Evolutionary conservation across 2,797 vertebrate genomes (phyloP), one percentile per base, ranked within the genome.

Genomic region (Zenarchopterus dispar): DNA sequence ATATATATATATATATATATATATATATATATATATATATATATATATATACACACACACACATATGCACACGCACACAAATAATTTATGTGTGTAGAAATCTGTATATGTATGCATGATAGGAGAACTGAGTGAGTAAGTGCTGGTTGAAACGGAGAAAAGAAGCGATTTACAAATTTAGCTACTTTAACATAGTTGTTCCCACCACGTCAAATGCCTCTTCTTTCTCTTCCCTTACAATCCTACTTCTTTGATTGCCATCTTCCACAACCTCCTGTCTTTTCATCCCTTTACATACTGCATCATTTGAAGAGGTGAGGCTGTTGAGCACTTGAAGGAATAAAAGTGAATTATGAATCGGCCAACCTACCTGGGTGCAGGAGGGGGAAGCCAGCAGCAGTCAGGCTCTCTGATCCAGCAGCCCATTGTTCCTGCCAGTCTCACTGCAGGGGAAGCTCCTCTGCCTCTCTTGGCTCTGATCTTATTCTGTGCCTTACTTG

Each of bases 271-370:
- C 31, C 53, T 73, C 69, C 68, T 63, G 80, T 71, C 63, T 70
- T 77, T 53, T 80, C 85, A 70, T 83, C 79, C 84, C 75, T 90
- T 90, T 89, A 88, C 90, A 87, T 86, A 82, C 81, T 91, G 90
- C 87, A 91, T 93, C 91, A 93, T 91, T 84, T 84, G 82, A 89
- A 90, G 79, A 86, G 88, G 88, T 90, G 87, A 91, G 89, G 91
- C 87, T 86, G 86, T 83, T 90, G 87, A 92, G 89, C 67, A 78
- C 89, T 89, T 65, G 74, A 63, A 84, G 74, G 88, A 88, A 91
- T 92, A 91, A 93, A 93, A 91, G 87, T 93, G 91, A 94, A 93
- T 93, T 93, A 93, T 93, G 85, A 92, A 90, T 87, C 88, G 88
- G 84, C 82, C 80, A 82, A 53, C 82, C 87, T 89, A 87, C 91